Conservation (phyloP, 2,888 invertebrate species). For the Iselma pallidipennis region DNA sequence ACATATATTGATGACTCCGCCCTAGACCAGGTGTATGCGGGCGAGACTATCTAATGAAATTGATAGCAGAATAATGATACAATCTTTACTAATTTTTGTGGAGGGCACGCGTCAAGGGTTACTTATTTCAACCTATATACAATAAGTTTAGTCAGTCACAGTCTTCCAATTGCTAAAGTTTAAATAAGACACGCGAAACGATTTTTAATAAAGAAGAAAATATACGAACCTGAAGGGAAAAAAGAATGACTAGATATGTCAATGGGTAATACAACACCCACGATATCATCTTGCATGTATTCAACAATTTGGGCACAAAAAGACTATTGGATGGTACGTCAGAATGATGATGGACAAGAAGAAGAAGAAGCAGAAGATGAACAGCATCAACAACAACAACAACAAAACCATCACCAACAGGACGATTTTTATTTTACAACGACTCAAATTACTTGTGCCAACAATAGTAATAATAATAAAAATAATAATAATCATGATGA, state of each 20-base stretch:
- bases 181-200: constrained; percentile 19
- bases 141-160: constrained; percentile 1
- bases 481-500: neutral
- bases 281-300: constrained; percentile 37
- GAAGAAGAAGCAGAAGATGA: neutral
- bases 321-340: constrained; percentile 9
- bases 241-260: constrained; percentile 28
- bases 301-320: constrained; percentile 25
- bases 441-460: constrained; percentile 24
- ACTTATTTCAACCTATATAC: constrained; percentile 18
- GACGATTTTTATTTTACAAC: constrained; percentile 10
- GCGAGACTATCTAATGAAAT: constrained; percentile 39
- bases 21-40: constrained; percentile 56
- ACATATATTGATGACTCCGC: constrained; percentile 43
- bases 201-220: neutral
- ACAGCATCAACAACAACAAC: neutral
- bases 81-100: constrained; percentile 32
- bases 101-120: constrained; percentile 37
- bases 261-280: constrained; percentile 29
- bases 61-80: constrained; percentile 44
- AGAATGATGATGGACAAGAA: neutral
- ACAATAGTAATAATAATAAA: constrained; percentile 3
- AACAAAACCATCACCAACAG: neutral
- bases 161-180: constrained; percentile 2
- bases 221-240: neutral